Base-by-base conservation (phyloP, 1,140 invertebrate species). In the Bombyx mori region DNA sequence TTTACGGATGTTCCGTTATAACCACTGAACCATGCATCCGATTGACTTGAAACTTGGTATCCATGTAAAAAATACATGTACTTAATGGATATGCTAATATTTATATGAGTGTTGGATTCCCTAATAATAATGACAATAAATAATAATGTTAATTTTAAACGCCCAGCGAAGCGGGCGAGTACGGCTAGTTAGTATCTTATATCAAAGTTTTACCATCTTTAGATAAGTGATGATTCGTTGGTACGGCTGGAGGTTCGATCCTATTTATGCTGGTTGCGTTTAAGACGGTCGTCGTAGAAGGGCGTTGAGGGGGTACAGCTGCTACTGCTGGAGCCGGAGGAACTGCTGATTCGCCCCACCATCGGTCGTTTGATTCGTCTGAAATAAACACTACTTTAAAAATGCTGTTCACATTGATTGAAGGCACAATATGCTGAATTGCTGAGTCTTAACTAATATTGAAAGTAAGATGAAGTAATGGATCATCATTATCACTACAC, bases 291-390 rank as follows among this genome's bases (percentile, higher is more conserved):
- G 77, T 65, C 44, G 75, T 62, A 0, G 81, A 73, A 35, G 79
- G 80, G 56, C 76, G 66, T 55, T 84, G 82, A 7, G 85, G 77
- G 6, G 87, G 87, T 0, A 86, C 82, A 0, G 83, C 81, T 0
- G 83, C 86, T 7, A 88, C 86, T 1, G 85, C 85, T 10, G 86
- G 86, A 1, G 87, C 86, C 35, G 84, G 87, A 26, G 87, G 87
- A 4, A 86, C 85, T 26, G 85, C 84, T 42, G 87, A 80, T 54
- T 88, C 87, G 2, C 84, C 79, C 81, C 86, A 88, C 87, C 82
- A 88, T 12, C 86, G 73, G 61, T 88, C 87, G 35, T 70, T 75
- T 2, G 78, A 74, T n/a, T 84, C 84, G 66, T 85, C 80, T 85
- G 61, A 1, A 67, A 75, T 6, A 46, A 51, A 59, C 3, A 3